Evolutionary conservation across 2,797 vertebrate species (phyloP), one percentile per base, ranked within the genome.

Genomic region (Amblyraja radiata): DNA sequence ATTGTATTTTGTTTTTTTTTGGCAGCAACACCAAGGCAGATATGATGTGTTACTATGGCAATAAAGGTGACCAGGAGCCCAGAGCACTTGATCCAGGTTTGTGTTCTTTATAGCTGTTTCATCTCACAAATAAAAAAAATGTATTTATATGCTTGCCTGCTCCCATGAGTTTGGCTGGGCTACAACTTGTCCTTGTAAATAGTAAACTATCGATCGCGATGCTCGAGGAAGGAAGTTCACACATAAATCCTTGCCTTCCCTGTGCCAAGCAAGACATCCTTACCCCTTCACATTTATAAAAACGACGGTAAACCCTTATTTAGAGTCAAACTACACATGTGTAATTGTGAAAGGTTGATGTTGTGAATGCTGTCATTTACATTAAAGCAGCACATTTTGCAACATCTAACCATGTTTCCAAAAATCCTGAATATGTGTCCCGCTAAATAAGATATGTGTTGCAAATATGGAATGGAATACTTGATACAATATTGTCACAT

Each of bases 1-100:
- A 9, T 71, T 92, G 46, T 54, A 54, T 54, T 54, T 54, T 54
- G 46, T 54, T 93, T 7, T 94, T 95, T 94, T 86, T 95, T 94
- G 96, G 94, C 95, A 97, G 97, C 95, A 98, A 97, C 95, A 95
- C 96, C 95, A 98, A 97, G 96, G 98, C 97, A 96, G 98, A 99
- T 94, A 96, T 96, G 79, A 94, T 99, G 96, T 99, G 98, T 97
- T 99, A 99, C 97, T 99, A 99, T 96, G 99, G 99, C 97, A 99
- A 99, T 97, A 98, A 96, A 96, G 98, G 98, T 95, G 96, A 96
- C 90, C 94, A 96, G 36, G 97, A 98, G 94, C 98, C 99, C 93
- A 94, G 98, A 93, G 95, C 94, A 96, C 96, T 99, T 94, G 97
- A 96, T 94, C 96, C 98, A 96, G 99, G 99, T 99, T 68, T 39